A percentile compares a stretch with the other conserved stretches of the same genome.
These are phyloP conservation scores for Clamator glandarius DNA, from an alignment of 2,797 vertebrate genomes.

Conservation along the genomic window DNA sequence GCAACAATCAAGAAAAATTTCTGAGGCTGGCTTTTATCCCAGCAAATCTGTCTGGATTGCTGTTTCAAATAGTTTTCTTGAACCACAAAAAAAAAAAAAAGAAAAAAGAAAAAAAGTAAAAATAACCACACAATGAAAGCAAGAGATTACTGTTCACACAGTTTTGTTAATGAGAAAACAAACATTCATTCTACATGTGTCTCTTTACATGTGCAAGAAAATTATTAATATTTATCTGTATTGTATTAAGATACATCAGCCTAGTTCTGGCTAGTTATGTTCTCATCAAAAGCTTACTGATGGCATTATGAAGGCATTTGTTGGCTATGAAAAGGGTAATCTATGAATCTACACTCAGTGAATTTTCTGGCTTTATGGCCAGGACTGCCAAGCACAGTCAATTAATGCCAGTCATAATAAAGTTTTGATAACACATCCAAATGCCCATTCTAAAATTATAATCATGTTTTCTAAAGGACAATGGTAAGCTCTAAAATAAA, in stretches of 20 bases:
- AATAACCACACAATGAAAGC: slow-evolving; percentile 1
- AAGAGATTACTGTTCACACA: neutral
- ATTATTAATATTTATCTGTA: neutral
- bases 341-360: neutral
- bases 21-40: slow-evolving; percentile 63
- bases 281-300: neutral
- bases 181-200: neutral
- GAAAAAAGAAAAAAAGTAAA: slow-evolving; percentile 56
- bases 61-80: slow-evolving; percentile 62
- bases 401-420: neutral
- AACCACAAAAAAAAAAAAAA: slow-evolving; percentile 52
- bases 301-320: neutral
- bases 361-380: neutral
- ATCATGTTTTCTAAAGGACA: neutral
- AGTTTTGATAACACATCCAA: neutral
- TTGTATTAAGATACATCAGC: neutral
- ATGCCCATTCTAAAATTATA: neutral
- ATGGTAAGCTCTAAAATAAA: neutral
- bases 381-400: neutral
- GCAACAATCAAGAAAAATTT: slow-evolving; percentile 37
- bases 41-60: slow-evolving; percentile 67
- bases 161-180: slow-evolving; percentile 69
- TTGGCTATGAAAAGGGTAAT: neutral
- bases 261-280: neutral
- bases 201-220: neutral